Base-by-base conservation (phyloP, 2,797 vertebrate genomes). In the Cynodonichthys magdalenae region DNA sequence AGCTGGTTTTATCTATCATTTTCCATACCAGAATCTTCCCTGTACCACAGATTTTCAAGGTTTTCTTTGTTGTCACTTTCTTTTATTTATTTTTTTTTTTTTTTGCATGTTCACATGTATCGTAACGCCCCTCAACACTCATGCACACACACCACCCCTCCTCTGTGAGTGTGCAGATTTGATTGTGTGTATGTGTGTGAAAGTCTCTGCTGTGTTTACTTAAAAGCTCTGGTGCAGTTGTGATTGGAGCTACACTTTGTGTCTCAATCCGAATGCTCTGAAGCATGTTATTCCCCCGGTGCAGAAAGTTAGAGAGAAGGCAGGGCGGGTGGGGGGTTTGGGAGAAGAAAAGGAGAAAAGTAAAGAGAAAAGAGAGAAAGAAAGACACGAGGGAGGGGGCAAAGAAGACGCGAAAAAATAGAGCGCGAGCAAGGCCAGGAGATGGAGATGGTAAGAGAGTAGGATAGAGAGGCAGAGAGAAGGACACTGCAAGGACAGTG, bases 401-500 rank as follows among this genome's bases (percentile, higher is more conserved):
- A 65, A 68, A 59, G 62, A 71, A 82, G 75, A 77, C 68, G 66
- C 20, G 8, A 74, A 76, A 66, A 79, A 60, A 74, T 52, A 63
- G 71, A 60, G 53, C 72, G 76, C 70, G 81, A 53, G 80, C 61
- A 70, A 85, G 82, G 77, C 74, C 74, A 52, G 73, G 79, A 88
- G 86, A 85, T 71, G 77, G 75, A 87, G 80, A 80, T 80, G 82
- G 84, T 31, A 63, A 82, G 80, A 79, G 76, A 77, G 74, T 29
- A 53, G 71, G 68, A 77, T 72, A 73, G 67, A 80, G 77, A 83
- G 74, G 79, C 79, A 82, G 79, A 79, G 77, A 81, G 87, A 89
- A 91, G 89, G 91, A 89, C 91, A 87, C 75, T 71, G 75, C 87
- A 92, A 91, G 91, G 91, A 88, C 90, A 90, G 81, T 90, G 87